Conservation (phyloP, 2,797 vertebrate species). For the Helarctos malayanus region DNA sequence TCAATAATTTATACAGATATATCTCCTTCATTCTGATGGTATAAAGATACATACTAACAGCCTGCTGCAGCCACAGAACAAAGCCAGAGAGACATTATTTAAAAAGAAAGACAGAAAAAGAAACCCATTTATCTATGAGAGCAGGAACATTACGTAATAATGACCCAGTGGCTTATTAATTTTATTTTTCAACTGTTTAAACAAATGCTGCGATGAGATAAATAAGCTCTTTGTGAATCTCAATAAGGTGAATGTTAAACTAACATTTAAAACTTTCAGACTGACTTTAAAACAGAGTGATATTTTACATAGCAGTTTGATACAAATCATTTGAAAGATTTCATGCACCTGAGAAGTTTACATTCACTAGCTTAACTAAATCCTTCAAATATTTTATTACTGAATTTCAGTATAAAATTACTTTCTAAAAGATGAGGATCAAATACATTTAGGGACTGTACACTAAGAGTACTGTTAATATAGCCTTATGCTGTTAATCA, state of each 20-base stretch:
- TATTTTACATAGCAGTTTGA: neutral
- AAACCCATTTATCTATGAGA: slow-evolving; percentile 57
- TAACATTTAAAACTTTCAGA: slow-evolving; percentile 64
- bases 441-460: slow-evolving; percentile 77
- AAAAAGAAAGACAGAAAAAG: slow-evolving; percentile 77
- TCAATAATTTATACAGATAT: slow-evolving; percentile 86
- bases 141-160: slow-evolving; percentile 71
- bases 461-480: slow-evolving; percentile 82
- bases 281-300: slow-evolving; percentile 7
- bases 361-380: slow-evolving; percentile 52
- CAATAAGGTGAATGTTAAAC: slow-evolving; percentile 61
- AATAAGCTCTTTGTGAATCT: slow-evolving; percentile 74
- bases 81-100: slow-evolving; percentile 82
- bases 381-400: slow-evolving; percentile 40
- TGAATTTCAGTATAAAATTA: slow-evolving; percentile 79
- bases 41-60: slow-evolving; percentile 82
- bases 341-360: slow-evolving; percentile 27
- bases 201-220: slow-evolving; percentile 73
- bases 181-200: slow-evolving; percentile 82
- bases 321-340: slow-evolving; percentile 67
- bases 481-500: slow-evolving; percentile 85
- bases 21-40: slow-evolving; percentile 78
- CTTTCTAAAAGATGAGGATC: slow-evolving; percentile 83
- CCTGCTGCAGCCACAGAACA: slow-evolving; percentile 67
- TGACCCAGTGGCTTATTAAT: slow-evolving; percentile 58